Base-by-base conservation (phyloP, 2,888 invertebrate species). In the Chrysomela aeneicollis region DNA sequence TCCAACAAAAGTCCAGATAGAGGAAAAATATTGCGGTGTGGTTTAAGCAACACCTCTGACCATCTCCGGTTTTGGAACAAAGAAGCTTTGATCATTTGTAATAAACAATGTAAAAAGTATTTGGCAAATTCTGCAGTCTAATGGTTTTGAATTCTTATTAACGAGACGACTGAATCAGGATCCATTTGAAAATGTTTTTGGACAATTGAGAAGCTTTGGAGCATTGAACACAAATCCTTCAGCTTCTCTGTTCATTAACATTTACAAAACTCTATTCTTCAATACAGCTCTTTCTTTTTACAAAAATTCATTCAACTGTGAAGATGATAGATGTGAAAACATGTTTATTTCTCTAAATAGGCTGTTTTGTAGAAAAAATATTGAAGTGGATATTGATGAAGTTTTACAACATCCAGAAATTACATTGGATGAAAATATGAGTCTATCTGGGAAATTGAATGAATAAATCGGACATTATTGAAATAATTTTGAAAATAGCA, bases 131-230 rank as follows among this genome's bases (percentile, higher is more conserved):
- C 30, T 59, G n/a, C 18, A 46, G 49, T 17, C n/a, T 10, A 32
- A 52, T 35, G 30, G 51, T 35, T 60, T 51, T 32, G 8, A 15
- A 17, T 60, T 51, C 18, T 37, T 51, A 37, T 35, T 35, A 30
- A 52, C 53, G 1, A 32, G 63, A 32, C 18, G 54, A 1, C 35
- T 63, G 32, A 63, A 63, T 42, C 63, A 63, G 26, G 59, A 59
- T 30, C 59, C 59, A n/a, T 37, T 63, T 42, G 63, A 63, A 63
- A 63, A 58, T 63, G 22, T 30, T 4, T 59, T 59, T 49, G 59
- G 59, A 12, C 32, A 30, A 32, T 30, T 59, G 32, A 50, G 51
- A 30, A 53, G 42, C 10, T 37, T 46, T 51, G 60, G 60, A 9
- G 52, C 60, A 22, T 35, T 35, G 37, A 35, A 60, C 50, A 53